Base-by-base conservation (phyloP, 2,113 vertebrate species). In the Burhinus oedicnemus region DNA sequence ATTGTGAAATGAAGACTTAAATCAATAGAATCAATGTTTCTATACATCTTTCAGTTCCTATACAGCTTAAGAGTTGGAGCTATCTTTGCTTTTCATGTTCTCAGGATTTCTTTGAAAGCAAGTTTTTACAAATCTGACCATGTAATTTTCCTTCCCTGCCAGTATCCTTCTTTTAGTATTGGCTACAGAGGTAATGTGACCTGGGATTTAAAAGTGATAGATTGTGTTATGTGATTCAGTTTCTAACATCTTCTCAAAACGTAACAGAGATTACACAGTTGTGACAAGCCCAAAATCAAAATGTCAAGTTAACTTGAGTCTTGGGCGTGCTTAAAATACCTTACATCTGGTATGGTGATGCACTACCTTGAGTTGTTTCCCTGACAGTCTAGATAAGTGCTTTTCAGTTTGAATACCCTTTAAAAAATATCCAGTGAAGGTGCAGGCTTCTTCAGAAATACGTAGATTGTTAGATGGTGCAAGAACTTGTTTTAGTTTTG, bases 391-490 rank as follows among this genome's bases (percentile, higher is more conserved):
- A 61, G 20, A 12, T 32, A 68, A 72, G 15, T 85, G 16, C 6
- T 47, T 68, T 74, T 88, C 49, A 30, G 9, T 85, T 76, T 76
- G 34, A 79, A n/a, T 40, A 36, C 21, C 2, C 69, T 75, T 57
- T 27, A 5, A 68, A 78, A 89, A 55, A 20, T 21, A 20, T 13
- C n/a, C 34, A 65, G 5, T 68, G 21, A 18, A 68, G 9, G 2
- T 82, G 11, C 44, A 38, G 34, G 1, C 6, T 45, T 84, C 22
- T 55, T 90, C 29, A 85, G 42, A 64, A 79, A 82, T 64, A 29
- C 4, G 2, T 0, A 9, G 6, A 15, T 89, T 62, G 9, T 7
- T 84, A 51, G 29, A 12, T 47, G 13, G 6, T 85, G 13, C 4
- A 60, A 75, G 26, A 75, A 79, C 42, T 64, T 76, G 25, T 60